phyloP scores from a whole-genome alignment of 2,113 vertebrate genomes.

The Phaetusa simplex region DNA sequence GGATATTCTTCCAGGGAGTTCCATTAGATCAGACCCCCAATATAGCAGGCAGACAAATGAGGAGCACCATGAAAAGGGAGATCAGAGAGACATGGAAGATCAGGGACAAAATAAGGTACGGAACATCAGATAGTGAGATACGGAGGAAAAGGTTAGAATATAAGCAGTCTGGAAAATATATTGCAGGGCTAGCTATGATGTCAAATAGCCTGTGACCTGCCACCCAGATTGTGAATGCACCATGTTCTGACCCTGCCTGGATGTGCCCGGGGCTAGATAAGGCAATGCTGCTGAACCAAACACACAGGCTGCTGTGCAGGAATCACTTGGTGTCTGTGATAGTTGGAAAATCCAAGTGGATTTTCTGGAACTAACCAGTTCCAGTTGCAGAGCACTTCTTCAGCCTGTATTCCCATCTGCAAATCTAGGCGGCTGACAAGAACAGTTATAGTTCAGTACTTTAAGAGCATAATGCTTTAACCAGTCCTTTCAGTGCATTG shows the following conservation, averaged over 20 bases:
- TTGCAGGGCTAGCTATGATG: not conserved
- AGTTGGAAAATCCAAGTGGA: not conserved
- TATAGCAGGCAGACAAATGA: not conserved
- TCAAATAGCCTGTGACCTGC: not conserved
- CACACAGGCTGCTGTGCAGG: not conserved
- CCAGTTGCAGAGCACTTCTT: not conserved
- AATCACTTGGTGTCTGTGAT: not conserved
- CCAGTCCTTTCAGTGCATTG: not conserved
- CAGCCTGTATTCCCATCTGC: not conserved
- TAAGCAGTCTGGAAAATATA: not conserved
- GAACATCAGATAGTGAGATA: not conserved
- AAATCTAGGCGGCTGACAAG: not conserved
- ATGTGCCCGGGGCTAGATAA: not conserved
- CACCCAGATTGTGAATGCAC: not conserved
- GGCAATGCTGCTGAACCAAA: not conserved
- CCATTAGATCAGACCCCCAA: slow-evolving; percentile 6
- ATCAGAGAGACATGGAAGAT: not conserved
- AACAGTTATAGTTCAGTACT: not conserved
- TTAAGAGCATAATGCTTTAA: not conserved
- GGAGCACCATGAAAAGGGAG: not conserved
- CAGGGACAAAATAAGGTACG: not conserved
- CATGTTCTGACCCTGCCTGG: not conserved
- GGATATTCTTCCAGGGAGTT: not conserved
- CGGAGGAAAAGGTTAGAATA: not conserved
- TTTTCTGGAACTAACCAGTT: not conserved